Percentiles rank a stretch among this genome's conserved stretches.
These are phyloP conservation scores for Gymnocephalus cernua DNA, from an alignment of 2,113 vertebrate species.

Conservation along the genomic window DNA sequence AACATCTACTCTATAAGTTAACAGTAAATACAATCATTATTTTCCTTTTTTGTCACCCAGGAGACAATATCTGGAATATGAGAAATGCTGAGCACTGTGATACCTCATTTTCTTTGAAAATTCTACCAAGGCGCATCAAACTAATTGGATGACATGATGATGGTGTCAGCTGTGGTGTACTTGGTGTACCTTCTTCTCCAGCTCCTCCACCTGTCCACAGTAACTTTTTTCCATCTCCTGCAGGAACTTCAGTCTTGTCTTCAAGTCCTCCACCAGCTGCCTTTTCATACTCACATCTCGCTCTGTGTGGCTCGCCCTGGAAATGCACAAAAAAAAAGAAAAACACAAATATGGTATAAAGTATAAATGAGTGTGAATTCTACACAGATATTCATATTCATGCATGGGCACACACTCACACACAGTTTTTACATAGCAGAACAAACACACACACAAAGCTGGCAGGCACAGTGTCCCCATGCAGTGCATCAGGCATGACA, in stretches of 20 bases:
- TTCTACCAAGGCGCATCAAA: neutral
- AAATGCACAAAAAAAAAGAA: neutral
- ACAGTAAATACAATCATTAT: neutral
- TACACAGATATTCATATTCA: neutral
- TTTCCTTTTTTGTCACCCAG: neutral
- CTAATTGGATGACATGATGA: neutral
- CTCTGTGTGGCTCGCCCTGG: constrained; percentile 86
- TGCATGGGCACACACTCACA: neutral
- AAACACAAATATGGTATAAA: neutral
- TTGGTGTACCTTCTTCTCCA: constrained; percentile 89
- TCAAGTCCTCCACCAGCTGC: constrained; percentile 91
- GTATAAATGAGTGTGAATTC: neutral
- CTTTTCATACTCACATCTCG: constrained; percentile 91
- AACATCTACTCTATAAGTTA: neutral
- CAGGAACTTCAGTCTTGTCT: constrained; percentile 88
- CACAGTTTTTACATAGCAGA: constrained; percentile 9
- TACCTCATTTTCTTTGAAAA: neutral
- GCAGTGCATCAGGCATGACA: constrained; percentile 79
- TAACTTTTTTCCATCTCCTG: constrained; percentile 89
- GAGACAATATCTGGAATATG: neutral
- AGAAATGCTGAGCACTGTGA: neutral
- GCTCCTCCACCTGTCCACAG: constrained; percentile 85
- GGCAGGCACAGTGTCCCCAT: constrained; percentile 74
- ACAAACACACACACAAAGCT: constrained; percentile 35
- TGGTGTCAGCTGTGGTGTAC: neutral